A percentile compares a stretch with the other conserved stretches of the same genome.
Conservation (phyloP, 2,113 vertebrate genomes). For the Eublepharis macularius region DNA sequence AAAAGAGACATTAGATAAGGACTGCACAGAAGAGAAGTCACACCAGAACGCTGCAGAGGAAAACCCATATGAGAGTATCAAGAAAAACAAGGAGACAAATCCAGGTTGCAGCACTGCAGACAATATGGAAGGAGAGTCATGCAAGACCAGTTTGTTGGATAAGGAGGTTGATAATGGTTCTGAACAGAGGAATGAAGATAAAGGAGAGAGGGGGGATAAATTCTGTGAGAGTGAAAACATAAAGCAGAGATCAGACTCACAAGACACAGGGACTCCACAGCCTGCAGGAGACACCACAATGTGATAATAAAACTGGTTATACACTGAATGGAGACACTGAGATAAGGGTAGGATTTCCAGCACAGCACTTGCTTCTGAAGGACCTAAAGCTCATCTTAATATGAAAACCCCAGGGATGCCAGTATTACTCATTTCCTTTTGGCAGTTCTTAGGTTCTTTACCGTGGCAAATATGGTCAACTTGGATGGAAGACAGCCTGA, state of each 20-base stretch:
- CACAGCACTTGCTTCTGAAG: background rate
- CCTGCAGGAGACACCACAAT: background rate
- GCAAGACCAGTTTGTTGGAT: background rate
- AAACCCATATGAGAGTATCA: background rate
- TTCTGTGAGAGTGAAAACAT: constrained; percentile 5
- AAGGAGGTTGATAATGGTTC: background rate
- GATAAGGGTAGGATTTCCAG: constrained; percentile 51
- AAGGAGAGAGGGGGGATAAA: constrained; percentile 14
- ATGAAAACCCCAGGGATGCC: constrained; percentile 25
- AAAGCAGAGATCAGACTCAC: background rate
- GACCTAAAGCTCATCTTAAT: constrained; percentile 6
- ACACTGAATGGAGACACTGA: background rate
- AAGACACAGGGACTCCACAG: background rate
- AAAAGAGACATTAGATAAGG: constrained; percentile 32
- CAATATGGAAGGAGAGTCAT: background rate
- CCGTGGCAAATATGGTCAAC: constrained; percentile 1
- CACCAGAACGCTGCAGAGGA: background rate
- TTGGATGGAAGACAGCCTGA: background rate
- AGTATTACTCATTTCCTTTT: background rate
- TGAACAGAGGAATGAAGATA: constrained; percentile 25
- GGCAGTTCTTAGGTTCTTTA: background rate
- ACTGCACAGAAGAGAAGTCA: constrained; percentile 3
- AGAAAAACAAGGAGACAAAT: background rate
- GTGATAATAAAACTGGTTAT: background rate
- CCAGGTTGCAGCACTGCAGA: background rate